These are phyloP conservation scores for Cossypha dichroa DNA, from an alignment of 2,797 vertebrate genomes.

Conservation along the genomic window DNA sequence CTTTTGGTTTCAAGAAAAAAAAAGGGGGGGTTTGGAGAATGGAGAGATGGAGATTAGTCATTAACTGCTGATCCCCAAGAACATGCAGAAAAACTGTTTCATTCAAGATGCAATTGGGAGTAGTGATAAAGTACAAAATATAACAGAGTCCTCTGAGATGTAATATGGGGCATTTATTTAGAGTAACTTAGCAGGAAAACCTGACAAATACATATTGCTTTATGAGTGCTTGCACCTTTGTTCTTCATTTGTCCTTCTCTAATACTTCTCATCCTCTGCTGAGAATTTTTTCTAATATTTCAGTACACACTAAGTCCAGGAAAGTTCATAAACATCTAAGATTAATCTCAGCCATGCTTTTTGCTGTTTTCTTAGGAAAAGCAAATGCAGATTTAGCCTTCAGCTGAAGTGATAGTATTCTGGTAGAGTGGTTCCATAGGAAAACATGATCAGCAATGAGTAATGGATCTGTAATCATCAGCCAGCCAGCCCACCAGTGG, in stretches of 20 bases:
- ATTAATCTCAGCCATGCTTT: not conserved
- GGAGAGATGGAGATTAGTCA: not conserved
- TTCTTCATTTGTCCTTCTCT: not conserved
- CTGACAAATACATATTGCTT: not conserved
- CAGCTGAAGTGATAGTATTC: not conserved
- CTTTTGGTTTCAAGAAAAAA: not conserved
- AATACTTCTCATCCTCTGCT: not conserved
- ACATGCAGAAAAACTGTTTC: not conserved
- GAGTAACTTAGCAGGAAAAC: not conserved
- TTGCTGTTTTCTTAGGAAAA: not conserved
- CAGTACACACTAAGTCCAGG: not conserved
- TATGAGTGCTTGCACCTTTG: not conserved
- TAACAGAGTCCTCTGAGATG: not conserved
- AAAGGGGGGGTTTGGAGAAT: fast-evolving
- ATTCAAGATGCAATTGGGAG: not conserved
- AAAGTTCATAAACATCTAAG: not conserved
- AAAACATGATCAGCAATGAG: not conserved
- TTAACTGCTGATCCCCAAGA: not conserved
- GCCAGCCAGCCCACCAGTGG: not conserved
- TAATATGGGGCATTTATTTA: not conserved
- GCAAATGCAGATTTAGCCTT: not conserved
- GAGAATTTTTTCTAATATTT: not conserved
- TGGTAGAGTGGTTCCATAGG: not conserved
- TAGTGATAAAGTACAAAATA: not conserved
- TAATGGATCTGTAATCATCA: not conserved